Conservation (phyloP, 2,888 invertebrate species). For the Rutpela maculata region DNA sequence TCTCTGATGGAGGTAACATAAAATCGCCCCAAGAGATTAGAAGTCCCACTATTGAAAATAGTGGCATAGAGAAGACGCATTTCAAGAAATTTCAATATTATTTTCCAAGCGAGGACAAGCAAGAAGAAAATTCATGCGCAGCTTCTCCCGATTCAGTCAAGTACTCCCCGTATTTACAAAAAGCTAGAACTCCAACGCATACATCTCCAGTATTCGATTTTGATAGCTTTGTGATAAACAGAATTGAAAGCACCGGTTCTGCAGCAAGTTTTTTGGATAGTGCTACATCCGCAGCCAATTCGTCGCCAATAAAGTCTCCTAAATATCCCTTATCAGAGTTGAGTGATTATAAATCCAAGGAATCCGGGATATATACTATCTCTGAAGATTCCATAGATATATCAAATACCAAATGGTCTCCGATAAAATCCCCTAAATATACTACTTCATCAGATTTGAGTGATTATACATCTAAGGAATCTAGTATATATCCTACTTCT, state of each 20-base stretch:
- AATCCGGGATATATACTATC: not conserved
- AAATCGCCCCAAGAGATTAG: not conserved
- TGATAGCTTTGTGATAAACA: not conserved
- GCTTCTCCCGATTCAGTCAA: not conserved
- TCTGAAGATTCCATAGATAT: not conserved
- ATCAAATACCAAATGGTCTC: not conserved
- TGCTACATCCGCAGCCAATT: not conserved
- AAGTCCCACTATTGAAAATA: not conserved
- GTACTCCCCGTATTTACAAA: not conserved
- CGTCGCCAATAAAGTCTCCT: not conserved
- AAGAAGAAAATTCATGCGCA: not conserved
- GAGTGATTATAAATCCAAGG: slow-evolving; percentile 6
- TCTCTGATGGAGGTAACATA: no score
- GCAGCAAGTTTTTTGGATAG: slow-evolving; percentile 4
- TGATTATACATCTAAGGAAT: not conserved
- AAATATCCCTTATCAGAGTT: not conserved
- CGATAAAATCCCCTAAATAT: slow-evolving; percentile 2
- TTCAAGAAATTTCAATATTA: not conserved
- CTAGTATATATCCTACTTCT: not conserved
- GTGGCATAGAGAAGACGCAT: not conserved
- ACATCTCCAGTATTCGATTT: not conserved
- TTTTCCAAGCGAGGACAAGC: not conserved
- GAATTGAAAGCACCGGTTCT: not conserved
- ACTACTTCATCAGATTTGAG: not conserved
- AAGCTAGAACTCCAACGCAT: not conserved